Evolutionary conservation across 2,888 invertebrate genomes (phyloP).

Genomic region (Trissolcus japonicus): DNA sequence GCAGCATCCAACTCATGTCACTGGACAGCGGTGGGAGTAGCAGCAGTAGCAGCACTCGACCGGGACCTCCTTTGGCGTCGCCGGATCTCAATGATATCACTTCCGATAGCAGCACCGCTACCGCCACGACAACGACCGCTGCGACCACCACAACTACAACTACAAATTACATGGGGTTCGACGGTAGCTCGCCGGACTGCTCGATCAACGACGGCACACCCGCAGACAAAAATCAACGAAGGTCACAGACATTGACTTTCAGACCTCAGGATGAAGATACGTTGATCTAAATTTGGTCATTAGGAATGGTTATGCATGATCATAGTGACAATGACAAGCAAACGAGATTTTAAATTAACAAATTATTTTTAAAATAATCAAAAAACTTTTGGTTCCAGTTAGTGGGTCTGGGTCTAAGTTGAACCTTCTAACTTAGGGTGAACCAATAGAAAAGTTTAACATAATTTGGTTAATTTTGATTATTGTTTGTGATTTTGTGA

Average conservation of each 20-base stretch:
- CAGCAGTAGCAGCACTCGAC: conserved; percentile 50
- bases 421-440: too few relatives aligned
- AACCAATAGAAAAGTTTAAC: too few relatives aligned
- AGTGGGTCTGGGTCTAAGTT: too few relatives aligned
- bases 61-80: conserved; percentile 80
- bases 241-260: conserved; percentile 85
- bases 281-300: conserved; percentile 80
- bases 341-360: too few relatives aligned
- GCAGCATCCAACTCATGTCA: conserved; percentile 80
- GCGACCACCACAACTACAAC: conserved; percentile 69
- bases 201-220: conserved; percentile 83
- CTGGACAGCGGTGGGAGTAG: conserved; percentile 77
- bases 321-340: not conserved
- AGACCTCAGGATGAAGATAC: conserved; percentile 92
- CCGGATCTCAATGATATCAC: conserved; percentile 80
- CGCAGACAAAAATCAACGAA: conserved; percentile 75
- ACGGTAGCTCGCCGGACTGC: conserved; percentile 79
- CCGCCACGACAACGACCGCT: conserved; percentile 67
- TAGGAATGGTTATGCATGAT: conserved; percentile 43
- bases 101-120: conserved; percentile 68
- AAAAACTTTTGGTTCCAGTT: too few relatives aligned
- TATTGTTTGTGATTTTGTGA: too few relatives aligned
- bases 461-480: too few relatives aligned
- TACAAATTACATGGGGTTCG: conserved; percentile 77
- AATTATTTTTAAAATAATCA: too few relatives aligned